phyloP scores from a whole-genome alignment of 2,888 invertebrate species.

The Heliconius cydno region DNA sequence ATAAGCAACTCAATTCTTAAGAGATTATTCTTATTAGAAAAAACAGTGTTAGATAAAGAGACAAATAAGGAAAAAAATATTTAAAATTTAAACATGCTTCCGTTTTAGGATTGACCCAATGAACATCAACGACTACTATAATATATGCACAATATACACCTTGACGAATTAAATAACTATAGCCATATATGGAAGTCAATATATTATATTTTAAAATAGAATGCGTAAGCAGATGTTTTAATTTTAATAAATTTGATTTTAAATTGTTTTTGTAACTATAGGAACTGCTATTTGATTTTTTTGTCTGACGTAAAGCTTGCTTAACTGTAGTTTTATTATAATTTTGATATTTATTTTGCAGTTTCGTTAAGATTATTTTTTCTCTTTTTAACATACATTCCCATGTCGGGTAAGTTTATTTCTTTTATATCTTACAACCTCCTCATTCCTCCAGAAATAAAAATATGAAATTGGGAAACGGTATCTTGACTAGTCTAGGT shows the following conservation, averaged over 20 bases:
- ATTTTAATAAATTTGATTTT: background rate
- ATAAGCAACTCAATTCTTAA: too few relatives aligned
- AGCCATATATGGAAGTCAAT: slow-evolving; percentile 2
- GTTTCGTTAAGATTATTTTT: background rate
- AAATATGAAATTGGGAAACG: too few relatives aligned
- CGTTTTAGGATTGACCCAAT: background rate
- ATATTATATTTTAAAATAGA: background rate
- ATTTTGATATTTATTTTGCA: background rate
- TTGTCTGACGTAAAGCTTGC: background rate
- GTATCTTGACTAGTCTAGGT: too few relatives aligned
- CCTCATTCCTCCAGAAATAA: too few relatives aligned
- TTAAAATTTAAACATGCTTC: background rate
- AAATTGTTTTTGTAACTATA: background rate
- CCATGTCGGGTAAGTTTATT: too few relatives aligned
- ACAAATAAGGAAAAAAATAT: background rate
- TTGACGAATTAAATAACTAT: slow-evolving; percentile 12
- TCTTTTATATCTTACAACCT: too few relatives aligned
- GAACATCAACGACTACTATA: background rate
- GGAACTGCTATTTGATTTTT: background rate
- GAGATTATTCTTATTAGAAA: too few relatives aligned
- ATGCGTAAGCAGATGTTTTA: slow-evolving; percentile 1
- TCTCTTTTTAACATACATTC: background rate
- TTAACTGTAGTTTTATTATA: background rate
- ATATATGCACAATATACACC: background rate
- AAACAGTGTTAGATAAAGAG: background rate